Conservation (phyloP, 2,113 vertebrate species). For the Myotis lucifugus region DNA sequence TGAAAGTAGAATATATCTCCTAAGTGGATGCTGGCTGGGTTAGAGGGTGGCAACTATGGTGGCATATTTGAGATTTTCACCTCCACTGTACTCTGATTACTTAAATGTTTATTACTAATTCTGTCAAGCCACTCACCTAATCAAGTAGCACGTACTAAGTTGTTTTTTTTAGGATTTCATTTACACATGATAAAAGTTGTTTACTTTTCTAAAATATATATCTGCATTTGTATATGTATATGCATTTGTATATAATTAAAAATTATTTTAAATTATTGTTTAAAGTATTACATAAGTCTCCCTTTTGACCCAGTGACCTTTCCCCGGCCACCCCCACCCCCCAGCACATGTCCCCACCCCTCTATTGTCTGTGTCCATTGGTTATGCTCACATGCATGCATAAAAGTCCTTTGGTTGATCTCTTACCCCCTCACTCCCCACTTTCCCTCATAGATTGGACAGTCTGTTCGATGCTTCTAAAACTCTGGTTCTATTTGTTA, state of each 20-base stretch:
- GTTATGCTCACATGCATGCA: no score
- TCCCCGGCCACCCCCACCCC: no score
- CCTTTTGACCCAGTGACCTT: no score
- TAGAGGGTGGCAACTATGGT: background rate
- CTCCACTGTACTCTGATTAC: background rate
- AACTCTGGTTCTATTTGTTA: no score
- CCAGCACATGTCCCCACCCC: no score
- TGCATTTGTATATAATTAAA: background rate
- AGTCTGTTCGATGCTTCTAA: no score
- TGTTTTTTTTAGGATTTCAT: background rate
- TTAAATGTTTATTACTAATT: background rate
- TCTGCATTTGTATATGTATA: background rate
- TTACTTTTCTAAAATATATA: slow-evolving; percentile 6
- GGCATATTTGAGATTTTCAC: background rate
- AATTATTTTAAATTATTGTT: no score
- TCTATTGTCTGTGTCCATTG: no score
- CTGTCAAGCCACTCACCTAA: background rate
- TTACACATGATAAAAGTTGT: background rate
- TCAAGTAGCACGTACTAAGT: background rate
- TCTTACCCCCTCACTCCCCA: no score
- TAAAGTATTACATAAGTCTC: no score
- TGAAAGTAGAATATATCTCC: background rate
- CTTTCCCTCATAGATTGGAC: no score
- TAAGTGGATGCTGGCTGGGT: background rate
- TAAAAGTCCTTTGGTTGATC: no score